Evolutionary conservation across 2,888 invertebrate species (phyloP).

Genomic region (Aleiodes leptofemur): DNA sequence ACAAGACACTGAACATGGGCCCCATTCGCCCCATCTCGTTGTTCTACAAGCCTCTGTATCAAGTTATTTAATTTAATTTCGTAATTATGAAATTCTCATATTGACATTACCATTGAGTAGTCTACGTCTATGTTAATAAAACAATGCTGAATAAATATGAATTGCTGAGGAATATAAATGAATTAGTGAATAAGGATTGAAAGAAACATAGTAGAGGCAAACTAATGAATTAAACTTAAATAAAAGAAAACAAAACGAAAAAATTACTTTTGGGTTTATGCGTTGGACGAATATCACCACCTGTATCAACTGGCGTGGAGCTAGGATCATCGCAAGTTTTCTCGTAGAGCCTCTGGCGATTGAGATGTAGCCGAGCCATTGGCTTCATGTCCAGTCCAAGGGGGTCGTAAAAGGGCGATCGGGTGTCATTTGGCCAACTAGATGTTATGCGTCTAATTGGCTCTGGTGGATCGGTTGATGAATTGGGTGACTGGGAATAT

Average conservation of each 20-base stretch:
- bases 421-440: constrained; percentile 92
- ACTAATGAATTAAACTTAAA: constrained; percentile 30
- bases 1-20: constrained; percentile 89
- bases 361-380: constrained; percentile 88
- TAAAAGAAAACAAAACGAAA: constrained; percentile 11
- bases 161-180: not conserved
- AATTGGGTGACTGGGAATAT: constrained; percentile 83
- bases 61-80: not conserved
- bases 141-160: too few relatives aligned
- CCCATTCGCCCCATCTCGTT: constrained; percentile 86
- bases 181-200: not conserved
- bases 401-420: constrained; percentile 94
- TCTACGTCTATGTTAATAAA: not conserved
- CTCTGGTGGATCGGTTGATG: constrained; percentile 87
- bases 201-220: constrained; percentile 48
- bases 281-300: constrained; percentile 80
- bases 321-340: constrained; percentile 84
- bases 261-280: constrained; percentile 77
- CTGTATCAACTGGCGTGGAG: constrained; percentile 72
- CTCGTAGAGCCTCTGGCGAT: constrained; percentile 84
- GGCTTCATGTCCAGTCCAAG: constrained; percentile 84
- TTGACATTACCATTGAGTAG: not conserved
- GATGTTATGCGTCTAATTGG: constrained; percentile 93
- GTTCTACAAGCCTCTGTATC: constrained; percentile 88
- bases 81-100: not conserved